phyloP scores from a whole-genome alignment of 2,113 vertebrate genomes.

The Oryzias melastigma region DNA sequence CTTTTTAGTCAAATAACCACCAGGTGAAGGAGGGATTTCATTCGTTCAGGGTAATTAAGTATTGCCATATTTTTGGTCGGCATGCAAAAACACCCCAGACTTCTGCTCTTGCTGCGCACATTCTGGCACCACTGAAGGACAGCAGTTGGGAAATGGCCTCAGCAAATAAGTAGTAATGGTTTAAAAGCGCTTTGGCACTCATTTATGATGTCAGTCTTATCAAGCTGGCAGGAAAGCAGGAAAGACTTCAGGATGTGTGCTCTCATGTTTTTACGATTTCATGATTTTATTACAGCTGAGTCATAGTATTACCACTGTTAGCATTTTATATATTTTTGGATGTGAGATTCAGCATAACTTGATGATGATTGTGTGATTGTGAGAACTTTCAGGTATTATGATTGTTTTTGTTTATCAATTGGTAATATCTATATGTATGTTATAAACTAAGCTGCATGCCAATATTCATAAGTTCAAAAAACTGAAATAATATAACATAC shows the following conservation, averaged over 20 bases:
- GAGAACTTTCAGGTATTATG: no score
- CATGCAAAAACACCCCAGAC: no score
- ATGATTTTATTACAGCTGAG: slow-evolving; percentile 22
- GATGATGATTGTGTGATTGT: background rate
- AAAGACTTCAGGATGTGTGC: slow-evolving; percentile 49
- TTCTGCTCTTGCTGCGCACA: background rate
- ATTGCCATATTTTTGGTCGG: no score
- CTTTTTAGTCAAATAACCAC: background rate
- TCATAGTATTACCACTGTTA: slow-evolving; percentile 1
- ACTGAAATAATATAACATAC: no score
- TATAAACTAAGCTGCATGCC: no score
- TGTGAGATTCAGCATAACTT: background rate
- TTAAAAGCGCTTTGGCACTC: slow-evolving; percentile 21
- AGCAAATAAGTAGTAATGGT: slow-evolving; percentile 27
- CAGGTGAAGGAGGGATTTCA: background rate
- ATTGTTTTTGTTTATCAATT: no score
- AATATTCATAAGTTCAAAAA: no score
- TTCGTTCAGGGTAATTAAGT: background rate
- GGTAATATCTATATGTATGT: no score
- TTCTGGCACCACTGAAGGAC: background rate
- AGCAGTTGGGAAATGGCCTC: slow-evolving; percentile 25
- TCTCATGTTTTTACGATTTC: slow-evolving; percentile 33
- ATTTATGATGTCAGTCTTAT: slow-evolving; percentile 46
- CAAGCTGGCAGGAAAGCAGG: slow-evolving; percentile 20
- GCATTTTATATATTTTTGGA: background rate